Percentiles rank a stretch among this genome's conserved stretches.
phyloP scores from a whole-genome alignment of 2,113 vertebrate genomes.

The Excalfactoria chinensis region DNA sequence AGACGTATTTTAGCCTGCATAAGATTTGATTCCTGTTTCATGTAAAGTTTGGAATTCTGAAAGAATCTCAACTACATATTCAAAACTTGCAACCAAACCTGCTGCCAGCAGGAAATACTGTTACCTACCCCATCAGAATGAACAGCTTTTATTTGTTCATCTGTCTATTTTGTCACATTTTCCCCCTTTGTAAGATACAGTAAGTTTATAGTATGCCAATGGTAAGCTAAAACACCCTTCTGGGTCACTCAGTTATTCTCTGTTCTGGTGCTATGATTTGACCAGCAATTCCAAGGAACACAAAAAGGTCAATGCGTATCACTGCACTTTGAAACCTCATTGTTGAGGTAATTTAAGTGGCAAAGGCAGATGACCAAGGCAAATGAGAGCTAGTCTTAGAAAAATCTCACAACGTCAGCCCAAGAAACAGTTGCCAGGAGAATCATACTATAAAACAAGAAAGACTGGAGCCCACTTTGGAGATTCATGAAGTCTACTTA shows the following conservation, averaged over 20 bases:
- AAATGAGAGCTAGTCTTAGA: constrained; percentile 1
- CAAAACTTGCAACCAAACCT: constrained; percentile 20
- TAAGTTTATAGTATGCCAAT: neutral
- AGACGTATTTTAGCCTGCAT: neutral
- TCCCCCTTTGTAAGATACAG: neutral
- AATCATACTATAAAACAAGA: neutral
- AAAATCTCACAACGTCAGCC: constrained; percentile 13
- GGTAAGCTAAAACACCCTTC: neutral
- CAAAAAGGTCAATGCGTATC: neutral
- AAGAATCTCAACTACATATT: neutral
- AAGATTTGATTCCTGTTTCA: neutral
- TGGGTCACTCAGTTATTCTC: neutral
- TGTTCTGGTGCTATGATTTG: neutral
- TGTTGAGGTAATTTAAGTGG: constrained; percentile 25
- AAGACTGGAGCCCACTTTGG: neutral
- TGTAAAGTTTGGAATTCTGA: constrained; percentile 7
- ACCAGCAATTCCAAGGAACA: neutral
- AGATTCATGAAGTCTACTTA: neutral
- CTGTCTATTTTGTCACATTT: neutral
- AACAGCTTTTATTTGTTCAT: constrained; percentile 17
- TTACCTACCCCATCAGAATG: constrained; percentile 1
- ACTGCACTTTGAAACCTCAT: neutral
- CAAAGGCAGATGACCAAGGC: constrained; percentile 36
- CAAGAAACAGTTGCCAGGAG: neutral
- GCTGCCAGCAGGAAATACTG: neutral